phyloP scores from a whole-genome alignment of 2,888 invertebrate species.

The Gastrophysa polygoni region DNA sequence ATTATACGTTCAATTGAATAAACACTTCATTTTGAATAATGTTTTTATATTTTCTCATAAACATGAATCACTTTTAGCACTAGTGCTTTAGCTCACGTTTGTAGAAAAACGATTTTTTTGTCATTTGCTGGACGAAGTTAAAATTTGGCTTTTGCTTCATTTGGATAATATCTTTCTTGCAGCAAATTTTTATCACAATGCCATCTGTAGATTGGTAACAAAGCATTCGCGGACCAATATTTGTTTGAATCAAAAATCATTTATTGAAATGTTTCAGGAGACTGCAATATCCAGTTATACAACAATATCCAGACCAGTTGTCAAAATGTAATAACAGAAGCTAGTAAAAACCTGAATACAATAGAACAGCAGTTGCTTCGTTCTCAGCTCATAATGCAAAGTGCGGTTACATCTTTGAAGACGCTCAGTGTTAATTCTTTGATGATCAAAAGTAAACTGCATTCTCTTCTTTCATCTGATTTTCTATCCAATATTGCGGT shows the following conservation, averaged over 20 bases:
- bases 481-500: constrained; percentile 51
- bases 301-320: constrained; percentile 47
- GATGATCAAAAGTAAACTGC: constrained; percentile 50
- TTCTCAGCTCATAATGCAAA: constrained; percentile 54
- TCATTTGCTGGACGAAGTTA: too few relatives aligned
- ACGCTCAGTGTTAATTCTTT: constrained; percentile 50
- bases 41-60: too few relatives aligned
- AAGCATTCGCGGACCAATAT: too few relatives aligned
- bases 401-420: constrained; percentile 52
- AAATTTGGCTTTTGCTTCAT: too few relatives aligned
- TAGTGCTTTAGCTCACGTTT: too few relatives aligned
- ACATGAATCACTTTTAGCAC: too few relatives aligned
- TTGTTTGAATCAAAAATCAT: not conserved
- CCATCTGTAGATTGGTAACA: too few relatives aligned
- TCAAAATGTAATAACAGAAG: constrained; percentile 46
- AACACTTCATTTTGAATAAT: too few relatives aligned
- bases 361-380: constrained; percentile 53
- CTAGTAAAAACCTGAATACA: constrained; percentile 47
- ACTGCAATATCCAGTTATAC: constrained; percentile 49
- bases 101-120: too few relatives aligned
- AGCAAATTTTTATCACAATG: too few relatives aligned
- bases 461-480: constrained; percentile 50
- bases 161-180: too few relatives aligned
- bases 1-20: too few relatives aligned
- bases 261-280: constrained; percentile 45